Evolutionary conservation across 2,113 vertebrate species (phyloP), one percentile per base, ranked within the genome.

Genomic region (Rhinolophus sinicus): DNA sequence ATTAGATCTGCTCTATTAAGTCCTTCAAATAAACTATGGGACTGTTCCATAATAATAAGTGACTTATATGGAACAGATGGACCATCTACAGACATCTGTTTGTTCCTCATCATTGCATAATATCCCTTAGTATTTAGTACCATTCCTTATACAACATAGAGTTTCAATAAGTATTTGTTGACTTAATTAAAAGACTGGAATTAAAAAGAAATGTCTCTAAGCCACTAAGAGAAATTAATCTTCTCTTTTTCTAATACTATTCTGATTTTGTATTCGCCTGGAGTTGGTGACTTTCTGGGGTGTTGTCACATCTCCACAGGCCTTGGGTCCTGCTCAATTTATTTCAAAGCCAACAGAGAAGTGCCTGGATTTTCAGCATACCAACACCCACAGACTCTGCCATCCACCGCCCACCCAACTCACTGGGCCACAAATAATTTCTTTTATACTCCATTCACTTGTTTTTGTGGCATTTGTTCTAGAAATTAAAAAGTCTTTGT

Each of bases 401-500:
- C 86, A 58, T 95, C 0, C 96, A 96, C 98, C 93, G 8, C 98
- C 97, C 94, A 98, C 96, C 94, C 97, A 54, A 89, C 83, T 97
- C 94, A 93, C 97, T 76, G 95, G 85, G 90, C 97, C 94, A 97
- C 97, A 97, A 89, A 98, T 97, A 92, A 95, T 97, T 90, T 87
- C 87, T 97, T 91, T 97, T 93, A 89, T 85, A 87, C 60, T 95
- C 60, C 47, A 5, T 88, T 85, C 47, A 2, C 95, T 94, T 96
- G 90, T 64, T 98, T 98, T 97, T 97, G 96, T 94, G 95, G 94
- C 93, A 96, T 97, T 97, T 91, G 65, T 97, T 90, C 92, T 93
- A 69, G 80, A 96, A 90, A 95, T 90, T 76, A 93, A 69, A 97
- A 98, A 94, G 89, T 94, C 97, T 98, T 98, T 97, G 97, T 98